phyloP scores from a whole-genome alignment of 2,888 invertebrate species.

The Anticlea derivata region DNA sequence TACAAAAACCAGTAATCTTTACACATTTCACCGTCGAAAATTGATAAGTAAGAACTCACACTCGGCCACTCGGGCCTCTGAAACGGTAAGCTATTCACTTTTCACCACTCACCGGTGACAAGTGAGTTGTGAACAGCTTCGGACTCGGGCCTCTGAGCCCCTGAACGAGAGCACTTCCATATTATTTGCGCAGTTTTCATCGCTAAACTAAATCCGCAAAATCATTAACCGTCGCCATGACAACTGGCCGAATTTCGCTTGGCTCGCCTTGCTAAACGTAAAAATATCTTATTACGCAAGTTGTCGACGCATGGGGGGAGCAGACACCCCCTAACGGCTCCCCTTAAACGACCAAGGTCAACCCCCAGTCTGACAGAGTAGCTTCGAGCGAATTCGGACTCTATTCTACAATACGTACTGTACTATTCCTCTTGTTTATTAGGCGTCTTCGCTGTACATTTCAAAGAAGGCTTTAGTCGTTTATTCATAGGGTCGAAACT shows the following conservation, averaged over 20 bases:
- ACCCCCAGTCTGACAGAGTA: slow-evolving; percentile 44
- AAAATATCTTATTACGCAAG: slow-evolving; percentile 77
- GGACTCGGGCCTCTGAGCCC: no score
- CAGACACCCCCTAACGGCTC: slow-evolving; percentile 61
- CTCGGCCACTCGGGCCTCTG: no score
- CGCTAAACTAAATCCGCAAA: slow-evolving; percentile 37
- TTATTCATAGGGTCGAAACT: slow-evolving; percentile 42
- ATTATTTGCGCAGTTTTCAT: slow-evolving; percentile 30
- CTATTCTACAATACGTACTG: slow-evolving; percentile 32
- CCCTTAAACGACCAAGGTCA: slow-evolving; percentile 73
- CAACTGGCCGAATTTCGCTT: slow-evolving; percentile 48
- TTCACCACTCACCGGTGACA: no score
- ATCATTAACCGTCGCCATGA: slow-evolving; percentile 46
- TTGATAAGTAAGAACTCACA: no score
- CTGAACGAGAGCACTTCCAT: slow-evolving; percentile 12
- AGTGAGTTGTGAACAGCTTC: not conserved
- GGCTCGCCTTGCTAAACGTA: slow-evolving; percentile 49
- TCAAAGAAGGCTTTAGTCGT: slow-evolving; percentile 36
- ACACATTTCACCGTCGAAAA: no score
- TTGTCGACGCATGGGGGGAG: slow-evolving; percentile 60
- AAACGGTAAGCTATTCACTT: no score
- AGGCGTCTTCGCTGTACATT: slow-evolving; percentile 27
- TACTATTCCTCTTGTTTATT: slow-evolving; percentile 35
- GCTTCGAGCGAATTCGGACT: slow-evolving; percentile 41
- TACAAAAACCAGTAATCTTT: no score